phyloP scores from a whole-genome alignment of 2,797 vertebrate genomes.

The Meda fulgida region DNA sequence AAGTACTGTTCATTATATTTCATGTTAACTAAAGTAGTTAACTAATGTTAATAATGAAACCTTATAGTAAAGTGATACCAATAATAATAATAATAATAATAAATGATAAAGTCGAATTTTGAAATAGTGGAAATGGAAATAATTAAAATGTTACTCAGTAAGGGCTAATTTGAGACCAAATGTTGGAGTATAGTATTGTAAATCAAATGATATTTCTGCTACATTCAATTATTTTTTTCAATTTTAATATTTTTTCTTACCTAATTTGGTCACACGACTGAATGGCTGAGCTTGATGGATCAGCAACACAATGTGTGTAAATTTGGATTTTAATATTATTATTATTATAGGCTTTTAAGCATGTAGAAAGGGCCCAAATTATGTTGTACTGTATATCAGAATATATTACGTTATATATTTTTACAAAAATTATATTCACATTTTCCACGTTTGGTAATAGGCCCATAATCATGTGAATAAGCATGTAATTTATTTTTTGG shows the following conservation, averaged over 20 bases:
- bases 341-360: not conserved
- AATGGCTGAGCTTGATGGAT: not conserved
- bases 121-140: too few relatives aligned
- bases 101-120: too few relatives aligned
- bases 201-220: not conserved
- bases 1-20: too few relatives aligned
- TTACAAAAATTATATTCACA: not conserved
- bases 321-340: not conserved
- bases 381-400: not conserved
- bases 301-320: not conserved
- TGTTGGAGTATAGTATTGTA: too few relatives aligned
- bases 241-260: too few relatives aligned
- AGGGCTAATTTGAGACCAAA: not conserved
- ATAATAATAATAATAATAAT: too few relatives aligned
- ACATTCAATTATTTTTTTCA: too few relatives aligned
- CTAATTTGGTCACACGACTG: too few relatives aligned
- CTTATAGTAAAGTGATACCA: too few relatives aligned
- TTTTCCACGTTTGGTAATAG: not conserved
- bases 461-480: not conserved
- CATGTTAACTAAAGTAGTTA: too few relatives aligned
- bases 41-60: too few relatives aligned
- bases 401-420: not conserved
- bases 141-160: not conserved
- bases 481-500: not conserved
- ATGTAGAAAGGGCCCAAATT: not conserved